Base-by-base conservation (phyloP, 2,113 vertebrate genomes). In the Mesoclemmys tuberculata region DNA sequence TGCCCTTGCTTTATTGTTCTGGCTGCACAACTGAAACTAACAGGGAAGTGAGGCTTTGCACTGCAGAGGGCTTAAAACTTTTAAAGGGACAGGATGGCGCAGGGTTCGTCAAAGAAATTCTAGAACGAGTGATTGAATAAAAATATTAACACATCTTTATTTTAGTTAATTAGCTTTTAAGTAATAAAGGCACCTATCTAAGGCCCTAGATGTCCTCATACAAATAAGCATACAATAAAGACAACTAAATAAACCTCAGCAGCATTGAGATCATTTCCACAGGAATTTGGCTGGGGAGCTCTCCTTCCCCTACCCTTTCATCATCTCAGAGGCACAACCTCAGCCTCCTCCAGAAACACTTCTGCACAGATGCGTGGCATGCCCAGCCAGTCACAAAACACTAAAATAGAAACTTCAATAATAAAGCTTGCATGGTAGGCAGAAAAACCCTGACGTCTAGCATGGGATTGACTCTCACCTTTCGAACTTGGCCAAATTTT, bases 401-500 rank as follows among this genome's bases (percentile, higher is more conserved):
- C 93, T 78, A 82, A 91, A 81, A 86, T 44, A 91, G 64, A 64
- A 81, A 35, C 24, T 93, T 41, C 35, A 35, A 91, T 27, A 75
- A 51, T 80, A n/a, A 64, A 97, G 92, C 74, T 46, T 91, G 74
- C 80, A 71, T 87, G 92, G 89, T 82, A 89, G 61, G 71, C 71
- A 95, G 11, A 80, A 71, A 31, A 81, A 77, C 24, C 55, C 55
- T 71, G 11, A 35, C 35, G 16, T 35, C 31, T 16, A 35, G 12
- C 61, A 16, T 35, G 31, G 35, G 61, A 4, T 64, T 64, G 55
- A 75, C 10, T 44, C 38, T 44, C 41, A 27, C 1, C 4, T 44
- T 44, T 75, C 71, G 22, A 13, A 6, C 71, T 75, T 44, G 71
- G 41, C 24, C 38, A 75, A 75, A 75, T 75, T 75, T 24, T 75